Conservation (phyloP, 1,140 invertebrate species). For the Zaprionus ornatus region DNA sequence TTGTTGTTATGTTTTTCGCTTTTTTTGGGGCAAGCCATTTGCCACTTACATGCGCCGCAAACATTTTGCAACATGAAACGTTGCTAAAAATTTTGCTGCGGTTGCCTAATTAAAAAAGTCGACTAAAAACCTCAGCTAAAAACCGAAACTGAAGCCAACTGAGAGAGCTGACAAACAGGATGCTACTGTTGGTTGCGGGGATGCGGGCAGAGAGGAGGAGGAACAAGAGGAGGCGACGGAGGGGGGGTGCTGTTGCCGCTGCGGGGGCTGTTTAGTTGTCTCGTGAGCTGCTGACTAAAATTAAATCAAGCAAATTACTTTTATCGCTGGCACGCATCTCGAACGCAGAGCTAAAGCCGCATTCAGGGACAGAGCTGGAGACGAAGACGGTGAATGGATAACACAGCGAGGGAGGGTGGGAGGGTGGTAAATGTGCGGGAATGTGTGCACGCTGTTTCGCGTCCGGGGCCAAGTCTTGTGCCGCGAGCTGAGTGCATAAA, state of each 20-base stretch:
- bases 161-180: conserved; percentile 66
- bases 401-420: background rate
- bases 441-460: background rate
- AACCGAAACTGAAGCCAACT: conserved; percentile 25
- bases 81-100: conserved; percentile 70
- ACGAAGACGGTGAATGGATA: conserved; percentile 2
- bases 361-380: conserved; percentile 51
- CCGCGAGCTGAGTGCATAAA: conserved; percentile 73
- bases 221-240: background rate
- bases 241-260: conserved; percentile 3
- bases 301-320: conserved; percentile 83
- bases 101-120: conserved; percentile 75
- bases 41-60: conserved; percentile 72
- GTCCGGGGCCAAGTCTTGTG: conserved; percentile 46
- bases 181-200: conserved; percentile 50
- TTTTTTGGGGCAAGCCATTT: conserved; percentile 55
- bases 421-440: background rate
- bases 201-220: background rate
- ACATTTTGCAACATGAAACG: conserved; percentile 80
- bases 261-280: conserved; percentile 59
- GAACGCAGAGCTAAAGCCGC: conserved; percentile 73
- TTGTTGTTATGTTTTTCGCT: conserved; percentile 18
- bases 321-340: conserved; percentile 82
- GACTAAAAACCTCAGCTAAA: conserved; percentile 38
- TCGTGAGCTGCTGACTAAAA: conserved; percentile 79